phyloP scores from a whole-genome alignment of 2,797 vertebrate genomes.

The Muscicapa striata region DNA sequence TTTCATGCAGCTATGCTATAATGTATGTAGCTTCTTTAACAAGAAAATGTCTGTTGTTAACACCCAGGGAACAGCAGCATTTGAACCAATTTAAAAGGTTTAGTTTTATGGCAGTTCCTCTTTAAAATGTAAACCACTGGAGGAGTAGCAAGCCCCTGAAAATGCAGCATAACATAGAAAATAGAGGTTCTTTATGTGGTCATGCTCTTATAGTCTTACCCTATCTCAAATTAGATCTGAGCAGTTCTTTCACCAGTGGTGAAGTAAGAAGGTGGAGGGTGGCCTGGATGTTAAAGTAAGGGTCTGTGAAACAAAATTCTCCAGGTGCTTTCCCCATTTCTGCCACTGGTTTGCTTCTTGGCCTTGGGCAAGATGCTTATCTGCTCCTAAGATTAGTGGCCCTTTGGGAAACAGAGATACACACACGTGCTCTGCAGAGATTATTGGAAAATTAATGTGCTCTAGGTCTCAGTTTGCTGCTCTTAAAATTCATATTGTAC shows the following conservation, averaged over 20 bases:
- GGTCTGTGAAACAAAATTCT: constrained; percentile 14
- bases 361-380: constrained; percentile 50
- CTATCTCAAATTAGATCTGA: constrained; percentile 59
- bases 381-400: neutral
- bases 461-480: neutral
- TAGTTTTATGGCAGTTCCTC: neutral
- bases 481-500: neutral
- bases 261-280: neutral
- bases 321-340: neutral
- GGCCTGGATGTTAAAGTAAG: neutral
- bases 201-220: constrained; percentile 9
- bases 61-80: neutral
- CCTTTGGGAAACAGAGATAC: constrained; percentile 9
- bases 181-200: neutral
- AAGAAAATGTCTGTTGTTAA: neutral
- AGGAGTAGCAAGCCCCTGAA: neutral
- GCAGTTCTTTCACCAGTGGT: neutral
- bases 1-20: neutral
- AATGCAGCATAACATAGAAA: neutral
- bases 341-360: neutral
- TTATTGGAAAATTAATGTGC: constrained; percentile 37
- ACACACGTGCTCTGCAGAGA: neutral
- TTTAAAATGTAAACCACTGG: neutral
- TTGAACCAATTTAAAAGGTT: neutral
- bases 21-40: neutral